Evolutionary conservation across 2,797 vertebrate species (phyloP).

Genomic region (Hipposideros larvatus): DNA sequence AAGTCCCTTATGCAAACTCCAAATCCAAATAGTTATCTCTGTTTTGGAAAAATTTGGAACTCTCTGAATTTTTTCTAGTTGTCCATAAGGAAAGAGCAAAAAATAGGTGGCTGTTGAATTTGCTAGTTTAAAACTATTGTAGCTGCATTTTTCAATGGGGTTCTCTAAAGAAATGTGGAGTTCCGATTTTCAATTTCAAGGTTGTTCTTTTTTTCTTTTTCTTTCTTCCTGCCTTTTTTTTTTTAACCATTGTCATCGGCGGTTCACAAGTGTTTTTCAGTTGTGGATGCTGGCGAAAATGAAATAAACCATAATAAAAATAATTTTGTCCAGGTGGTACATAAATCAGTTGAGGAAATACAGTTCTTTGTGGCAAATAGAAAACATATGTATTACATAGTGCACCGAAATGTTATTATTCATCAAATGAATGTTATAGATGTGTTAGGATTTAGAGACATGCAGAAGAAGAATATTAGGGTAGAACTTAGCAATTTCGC

Average conservation of each 20-base stretch:
- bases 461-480: conserved; percentile 84
- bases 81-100: conserved; percentile 74
- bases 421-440: conserved; percentile 85
- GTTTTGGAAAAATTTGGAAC: conserved; percentile 80
- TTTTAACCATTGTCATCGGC: conserved; percentile 73
- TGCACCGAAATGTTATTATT: conserved; percentile 85
- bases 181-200: conserved; percentile 85
- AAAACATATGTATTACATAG: conserved; percentile 88
- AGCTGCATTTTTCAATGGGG: conserved; percentile 81
- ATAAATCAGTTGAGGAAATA: conserved; percentile 88
- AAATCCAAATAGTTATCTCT: conserved; percentile 80
- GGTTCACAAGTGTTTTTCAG: conserved; percentile 80
- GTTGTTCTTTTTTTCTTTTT: conserved; percentile 65
- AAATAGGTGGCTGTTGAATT: conserved; percentile 69
- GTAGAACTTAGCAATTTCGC: conserved; percentile 63
- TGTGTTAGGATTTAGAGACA: conserved; percentile 83
- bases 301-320: conserved; percentile 89
- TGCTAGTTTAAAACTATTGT: conserved; percentile 78
- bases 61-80: conserved; percentile 80
- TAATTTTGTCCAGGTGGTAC: conserved; percentile 88
- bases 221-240: not conserved
- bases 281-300: conserved; percentile 85
- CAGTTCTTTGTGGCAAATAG: conserved; percentile 87
- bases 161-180: conserved; percentile 80
- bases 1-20: conserved; percentile 76